Evolutionary conservation across 2,113 vertebrate genomes (phyloP), one percentile per base, ranked within the genome.

Genomic region (Willisornis vidua): DNA sequence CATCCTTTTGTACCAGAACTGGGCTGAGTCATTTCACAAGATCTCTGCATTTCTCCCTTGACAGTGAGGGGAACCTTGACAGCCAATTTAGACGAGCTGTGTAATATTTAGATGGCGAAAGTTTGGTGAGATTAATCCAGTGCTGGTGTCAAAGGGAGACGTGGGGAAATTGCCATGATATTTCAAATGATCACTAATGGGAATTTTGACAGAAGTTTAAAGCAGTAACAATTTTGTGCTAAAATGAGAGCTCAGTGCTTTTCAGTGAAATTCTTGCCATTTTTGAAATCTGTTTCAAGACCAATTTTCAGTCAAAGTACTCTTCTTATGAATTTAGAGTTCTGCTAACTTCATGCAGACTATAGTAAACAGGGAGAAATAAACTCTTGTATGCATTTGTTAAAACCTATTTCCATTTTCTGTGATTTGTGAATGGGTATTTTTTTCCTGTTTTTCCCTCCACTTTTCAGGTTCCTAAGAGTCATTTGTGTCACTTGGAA

Each of bases 141-240:
- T 3, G n/a, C 77, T 46, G 58, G 77, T 73, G 67, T 85, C 89
- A 87, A 35, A 94, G 74, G 31, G 82, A 80, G 92, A 63, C 3
- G 17, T 73, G 78, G 85, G 71, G 28, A 52, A 94, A 83, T 88
- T 70, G 72, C 85, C 33, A 1, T 67, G 90, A 81, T 91, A 23
- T 82, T 66, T 91, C 87, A 85, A 91, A 88, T 80, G 68, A 94
- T 88, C 75, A 2, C 55, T 95, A 96, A 95, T 96, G 93, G 93
- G 85, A 63, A 94, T 94, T 96, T 86, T 96, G 93, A 95, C 93
- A 94, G 67, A 72, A 88, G 63, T 88, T 80, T 71, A 67, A 90
- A 95, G 76, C 0, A 0, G 25, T 55, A 83, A 63, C 59, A 8
- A 74, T 91, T 95, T 24, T 57, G 55, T 91, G 66, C 93, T 96